Conservation (phyloP, 2,797 vertebrate genomes). For the Phoeniculus purpureus region DNA sequence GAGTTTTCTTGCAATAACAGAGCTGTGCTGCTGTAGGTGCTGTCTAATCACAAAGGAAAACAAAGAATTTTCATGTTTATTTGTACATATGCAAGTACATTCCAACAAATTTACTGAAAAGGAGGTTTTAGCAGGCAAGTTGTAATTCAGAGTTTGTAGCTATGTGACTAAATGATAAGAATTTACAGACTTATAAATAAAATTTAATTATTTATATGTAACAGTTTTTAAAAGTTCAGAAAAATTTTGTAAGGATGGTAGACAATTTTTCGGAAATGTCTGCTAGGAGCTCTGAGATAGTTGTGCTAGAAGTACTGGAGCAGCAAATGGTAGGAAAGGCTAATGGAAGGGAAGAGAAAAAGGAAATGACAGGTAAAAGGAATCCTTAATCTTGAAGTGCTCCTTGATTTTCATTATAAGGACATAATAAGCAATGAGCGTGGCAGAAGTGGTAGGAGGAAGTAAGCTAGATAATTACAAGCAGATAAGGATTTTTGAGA, state of each 20-base stretch:
- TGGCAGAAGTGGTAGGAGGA: background rate
- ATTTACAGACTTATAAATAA: background rate
- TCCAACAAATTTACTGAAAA: background rate
- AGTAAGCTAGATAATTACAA: background rate
- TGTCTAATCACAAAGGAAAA: background rate
- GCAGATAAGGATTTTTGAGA: background rate
- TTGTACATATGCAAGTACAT: background rate
- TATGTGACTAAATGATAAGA: background rate
- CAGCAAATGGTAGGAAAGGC: background rate
- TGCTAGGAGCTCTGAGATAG: background rate
- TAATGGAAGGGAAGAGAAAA: background rate
- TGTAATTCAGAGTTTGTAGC: background rate
- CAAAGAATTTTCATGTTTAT: background rate
- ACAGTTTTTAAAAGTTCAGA: background rate
- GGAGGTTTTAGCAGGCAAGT: background rate
- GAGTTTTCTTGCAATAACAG: background rate
- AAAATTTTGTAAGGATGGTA: background rate
- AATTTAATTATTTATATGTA: background rate
- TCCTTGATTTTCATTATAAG: constrained; percentile 9
- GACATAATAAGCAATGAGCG: background rate
- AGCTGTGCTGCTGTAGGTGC: background rate
- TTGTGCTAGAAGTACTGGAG: background rate
- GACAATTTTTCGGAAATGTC: background rate
- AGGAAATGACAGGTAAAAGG: background rate
- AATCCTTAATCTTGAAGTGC: constrained; percentile 15